A percentile compares a stretch with the other conserved stretches of the same genome.
phyloP scores from a whole-genome alignment of 1,140 invertebrate genomes.

The Bombus superbus region DNA sequence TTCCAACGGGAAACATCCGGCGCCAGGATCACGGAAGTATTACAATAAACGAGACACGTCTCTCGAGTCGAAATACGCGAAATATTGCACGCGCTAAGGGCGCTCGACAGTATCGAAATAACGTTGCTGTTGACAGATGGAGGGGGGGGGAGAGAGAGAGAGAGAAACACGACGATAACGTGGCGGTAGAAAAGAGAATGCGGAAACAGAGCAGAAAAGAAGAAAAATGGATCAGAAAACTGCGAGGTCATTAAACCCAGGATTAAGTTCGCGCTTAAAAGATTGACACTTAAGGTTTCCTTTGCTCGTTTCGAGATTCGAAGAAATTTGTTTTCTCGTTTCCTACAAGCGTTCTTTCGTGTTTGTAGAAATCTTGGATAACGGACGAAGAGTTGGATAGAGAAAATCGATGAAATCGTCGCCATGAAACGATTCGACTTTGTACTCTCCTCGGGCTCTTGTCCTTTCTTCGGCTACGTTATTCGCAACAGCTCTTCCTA shows the following conservation, averaged over 20 bases:
- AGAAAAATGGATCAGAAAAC: slow-evolving; percentile 9
- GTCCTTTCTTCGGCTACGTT: too few relatives aligned
- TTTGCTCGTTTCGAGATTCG: slow-evolving; percentile 3
- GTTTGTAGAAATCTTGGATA: slow-evolving; percentile 5
- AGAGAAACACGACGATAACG: background rate
- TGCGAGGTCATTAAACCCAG: slow-evolving; percentile 21
- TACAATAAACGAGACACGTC: slow-evolving; percentile 27
- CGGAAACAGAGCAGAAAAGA: background rate
- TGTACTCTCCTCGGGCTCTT: slow-evolving; percentile 51
- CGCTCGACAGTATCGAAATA: slow-evolving; percentile 25
- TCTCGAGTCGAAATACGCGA: slow-evolving; percentile 28
- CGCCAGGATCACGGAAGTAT: slow-evolving; percentile 22
- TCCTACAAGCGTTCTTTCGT: too few relatives aligned
- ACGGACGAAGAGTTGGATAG: slow-evolving; percentile 16
- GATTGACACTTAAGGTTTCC: background rate
- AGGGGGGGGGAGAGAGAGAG: background rate
- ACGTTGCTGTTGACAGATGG: slow-evolving; percentile 18
- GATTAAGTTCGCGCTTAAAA: background rate
- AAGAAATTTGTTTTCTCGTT: background rate
- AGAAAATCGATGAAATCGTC: slow-evolving; percentile 68
- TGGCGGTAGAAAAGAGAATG: background rate
- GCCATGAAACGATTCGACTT: slow-evolving; percentile 70
- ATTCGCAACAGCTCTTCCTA: too few relatives aligned
- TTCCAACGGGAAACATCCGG: slow-evolving; percentile 11
- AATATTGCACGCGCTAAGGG: slow-evolving; percentile 37